phyloP scores from a whole-genome alignment of 1,140 invertebrate species.

The Drosophila sturtevanti region DNA sequence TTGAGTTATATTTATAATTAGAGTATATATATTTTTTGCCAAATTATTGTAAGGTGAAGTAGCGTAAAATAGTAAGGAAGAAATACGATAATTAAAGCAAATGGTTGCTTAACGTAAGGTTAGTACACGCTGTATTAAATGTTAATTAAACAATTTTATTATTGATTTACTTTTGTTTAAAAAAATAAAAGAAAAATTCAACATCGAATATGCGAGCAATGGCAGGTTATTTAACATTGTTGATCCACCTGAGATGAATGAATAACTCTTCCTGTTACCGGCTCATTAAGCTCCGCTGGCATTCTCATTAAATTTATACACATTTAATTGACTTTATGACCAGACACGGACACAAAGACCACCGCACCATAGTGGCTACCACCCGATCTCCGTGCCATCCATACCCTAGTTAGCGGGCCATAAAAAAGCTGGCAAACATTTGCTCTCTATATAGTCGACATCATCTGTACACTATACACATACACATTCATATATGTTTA shows the following conservation, averaged over 20 bases:
- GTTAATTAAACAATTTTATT: too few species aligned
- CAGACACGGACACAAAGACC: constrained; percentile 39
- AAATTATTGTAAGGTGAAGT: too few species aligned
- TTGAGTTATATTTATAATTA: too few species aligned
- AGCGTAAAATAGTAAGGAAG: too few species aligned
- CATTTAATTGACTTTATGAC: constrained; percentile 77
- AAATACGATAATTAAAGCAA: too few species aligned
- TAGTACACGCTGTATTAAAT: too few species aligned
- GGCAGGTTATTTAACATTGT: background rate
- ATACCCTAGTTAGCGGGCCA: constrained; percentile 69
- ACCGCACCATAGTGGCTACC: constrained; percentile 22
- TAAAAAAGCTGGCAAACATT: constrained; percentile 52
- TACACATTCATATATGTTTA: background rate
- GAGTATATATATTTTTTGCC: too few species aligned
- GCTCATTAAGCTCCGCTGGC: constrained; percentile 58
- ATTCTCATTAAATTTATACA: constrained; percentile 74
- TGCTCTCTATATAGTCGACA: constrained; percentile 22
- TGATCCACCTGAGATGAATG: constrained; percentile 28
- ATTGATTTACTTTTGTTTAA: too few species aligned
- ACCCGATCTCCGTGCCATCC: constrained; percentile 40
- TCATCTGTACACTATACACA: background rate
- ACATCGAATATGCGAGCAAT: background rate
- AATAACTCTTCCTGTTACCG: constrained; percentile 9
- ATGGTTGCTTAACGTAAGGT: too few species aligned
- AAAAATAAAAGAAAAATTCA: background rate